These are phyloP conservation scores for Brachionus asplanchnoidis DNA, from an alignment of 1,140 invertebrate genomes.

Conservation along the genomic window DNA sequence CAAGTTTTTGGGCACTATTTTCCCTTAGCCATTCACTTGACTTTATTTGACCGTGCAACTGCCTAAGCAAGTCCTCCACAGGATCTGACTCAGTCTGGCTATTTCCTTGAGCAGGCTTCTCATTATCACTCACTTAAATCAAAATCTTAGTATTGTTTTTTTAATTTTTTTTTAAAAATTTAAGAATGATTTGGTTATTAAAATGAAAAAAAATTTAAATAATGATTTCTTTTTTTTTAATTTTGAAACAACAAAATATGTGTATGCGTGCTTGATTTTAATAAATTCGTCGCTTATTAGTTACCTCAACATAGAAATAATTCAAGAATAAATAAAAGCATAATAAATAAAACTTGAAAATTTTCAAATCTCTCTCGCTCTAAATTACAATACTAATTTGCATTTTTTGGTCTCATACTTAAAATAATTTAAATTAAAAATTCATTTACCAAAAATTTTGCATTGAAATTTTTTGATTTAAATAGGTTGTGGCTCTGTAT, in stretches of 20 bases:
- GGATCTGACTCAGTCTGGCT: neutral
- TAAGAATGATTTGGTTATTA: neutral
- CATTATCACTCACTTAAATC: constrained; percentile 16
- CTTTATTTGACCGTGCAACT: constrained; percentile 30
- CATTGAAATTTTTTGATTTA: neutral
- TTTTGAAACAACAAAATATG: neutral
- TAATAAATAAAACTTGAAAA: neutral
- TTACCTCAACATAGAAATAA: constrained; percentile 4
- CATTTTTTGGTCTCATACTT: neutral
- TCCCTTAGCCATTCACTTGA: constrained; percentile 22
- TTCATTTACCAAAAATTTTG: neutral
- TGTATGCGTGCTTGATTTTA: neutral
- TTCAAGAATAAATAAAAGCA: neutral
- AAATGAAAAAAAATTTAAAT: neutral
- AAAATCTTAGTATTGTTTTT: neutral
- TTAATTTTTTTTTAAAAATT: neutral
- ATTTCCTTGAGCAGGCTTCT: neutral
- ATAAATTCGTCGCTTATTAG: constrained; percentile 5
- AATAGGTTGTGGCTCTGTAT: neutral
- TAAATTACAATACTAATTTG: neutral
- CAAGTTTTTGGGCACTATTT: constrained; percentile 20
- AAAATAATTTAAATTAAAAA: neutral
- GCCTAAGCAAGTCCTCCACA: constrained; percentile 1
- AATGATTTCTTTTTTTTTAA: neutral
- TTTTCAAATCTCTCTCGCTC: neutral